phyloP scores from a whole-genome alignment of 2,888 invertebrate species.

The Agonopterix heracliana region DNA sequence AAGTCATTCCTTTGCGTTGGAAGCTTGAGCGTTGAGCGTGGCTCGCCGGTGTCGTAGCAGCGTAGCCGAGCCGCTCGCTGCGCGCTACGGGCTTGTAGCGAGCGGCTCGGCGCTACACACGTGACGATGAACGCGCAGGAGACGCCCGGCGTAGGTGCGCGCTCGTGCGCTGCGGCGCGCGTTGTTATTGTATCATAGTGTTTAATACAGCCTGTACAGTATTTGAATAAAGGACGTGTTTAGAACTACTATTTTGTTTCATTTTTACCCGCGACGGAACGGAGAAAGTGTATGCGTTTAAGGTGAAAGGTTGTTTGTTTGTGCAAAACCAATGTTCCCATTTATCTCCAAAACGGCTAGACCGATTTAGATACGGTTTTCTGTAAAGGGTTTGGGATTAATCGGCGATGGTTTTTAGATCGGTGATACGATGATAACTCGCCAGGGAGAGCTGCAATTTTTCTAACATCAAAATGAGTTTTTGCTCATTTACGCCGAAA shows the following conservation, averaged over 20 bases:
- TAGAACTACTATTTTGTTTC: conserved; percentile 32
- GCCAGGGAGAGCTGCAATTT: no score
- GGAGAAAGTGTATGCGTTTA: no score
- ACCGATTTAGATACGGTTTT: no score
- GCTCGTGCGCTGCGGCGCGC: conserved; percentile 15
- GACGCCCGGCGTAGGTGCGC: conserved; percentile 6
- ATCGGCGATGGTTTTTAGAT: no score
- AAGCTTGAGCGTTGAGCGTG: conserved; percentile 33
- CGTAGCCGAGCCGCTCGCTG: conserved; percentile 5
- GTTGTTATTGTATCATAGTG: conserved; percentile 50
- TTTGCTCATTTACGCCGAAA: no score
- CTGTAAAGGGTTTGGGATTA: no score
- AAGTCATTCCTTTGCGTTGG: conserved; percentile 56
- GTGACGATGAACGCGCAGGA: conserved; percentile 13
- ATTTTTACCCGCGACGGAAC: no score
- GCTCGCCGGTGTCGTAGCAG: conserved; percentile 14
- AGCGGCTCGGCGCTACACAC: not conserved
- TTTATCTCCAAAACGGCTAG: no score
- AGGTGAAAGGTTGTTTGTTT: no score
- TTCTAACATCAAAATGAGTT: no score
- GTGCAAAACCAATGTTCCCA: no score
- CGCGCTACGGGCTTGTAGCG: not conserved
- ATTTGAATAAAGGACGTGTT: conserved; percentile 72
- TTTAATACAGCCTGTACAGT: conserved; percentile 63
- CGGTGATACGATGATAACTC: no score